Percentiles rank a stretch among this genome's conserved stretches.
phyloP scores from a whole-genome alignment of 1,140 invertebrate genomes.

The Dinoponera quadriceps region DNA sequence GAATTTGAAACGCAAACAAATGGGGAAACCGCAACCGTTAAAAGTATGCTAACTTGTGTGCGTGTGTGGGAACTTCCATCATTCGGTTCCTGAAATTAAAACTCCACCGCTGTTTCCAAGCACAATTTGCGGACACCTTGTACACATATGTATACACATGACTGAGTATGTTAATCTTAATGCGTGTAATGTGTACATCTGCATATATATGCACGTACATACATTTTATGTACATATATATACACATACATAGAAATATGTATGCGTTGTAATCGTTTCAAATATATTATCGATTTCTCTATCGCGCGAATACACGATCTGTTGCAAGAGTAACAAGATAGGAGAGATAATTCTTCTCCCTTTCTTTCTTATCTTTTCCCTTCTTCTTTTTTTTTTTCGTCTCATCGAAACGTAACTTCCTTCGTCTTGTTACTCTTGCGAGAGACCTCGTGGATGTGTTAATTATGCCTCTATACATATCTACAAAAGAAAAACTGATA shows the following conservation, averaged over 20 bases:
- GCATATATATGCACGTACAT: conserved; percentile 9
- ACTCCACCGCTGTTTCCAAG: background rate
- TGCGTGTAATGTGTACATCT: conserved; percentile 44
- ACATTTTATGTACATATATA: conserved; percentile 46
- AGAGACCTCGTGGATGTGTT: conserved; percentile 71
- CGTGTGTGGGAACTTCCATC: background rate
- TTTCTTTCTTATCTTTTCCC: too few species aligned
- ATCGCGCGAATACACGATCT: conserved; percentile 68
- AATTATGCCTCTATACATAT: conserved; percentile 84
- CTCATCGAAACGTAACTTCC: conserved; percentile 2
- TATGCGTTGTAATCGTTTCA: conserved; percentile 74
- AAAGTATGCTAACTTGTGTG: too few species aligned
- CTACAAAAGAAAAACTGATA: conserved; percentile 84
- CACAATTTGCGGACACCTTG: conserved; percentile 21
- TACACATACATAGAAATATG: conserved; percentile 42
- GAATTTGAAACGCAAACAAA: too few species aligned
- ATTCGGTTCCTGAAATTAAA: background rate
- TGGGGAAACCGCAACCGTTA: too few species aligned
- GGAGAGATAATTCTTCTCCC: too few species aligned
- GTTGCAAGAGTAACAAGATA: conserved; percentile 20
- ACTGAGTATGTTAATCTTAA: conserved; percentile 55
- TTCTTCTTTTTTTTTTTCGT: too few species aligned
- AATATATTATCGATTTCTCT: conserved; percentile 84
- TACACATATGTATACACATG: conserved; percentile 45
- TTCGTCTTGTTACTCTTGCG: conserved; percentile 35